Conservation (phyloP, 2,113 vertebrate species). For the Malaclemys terrapin region DNA sequence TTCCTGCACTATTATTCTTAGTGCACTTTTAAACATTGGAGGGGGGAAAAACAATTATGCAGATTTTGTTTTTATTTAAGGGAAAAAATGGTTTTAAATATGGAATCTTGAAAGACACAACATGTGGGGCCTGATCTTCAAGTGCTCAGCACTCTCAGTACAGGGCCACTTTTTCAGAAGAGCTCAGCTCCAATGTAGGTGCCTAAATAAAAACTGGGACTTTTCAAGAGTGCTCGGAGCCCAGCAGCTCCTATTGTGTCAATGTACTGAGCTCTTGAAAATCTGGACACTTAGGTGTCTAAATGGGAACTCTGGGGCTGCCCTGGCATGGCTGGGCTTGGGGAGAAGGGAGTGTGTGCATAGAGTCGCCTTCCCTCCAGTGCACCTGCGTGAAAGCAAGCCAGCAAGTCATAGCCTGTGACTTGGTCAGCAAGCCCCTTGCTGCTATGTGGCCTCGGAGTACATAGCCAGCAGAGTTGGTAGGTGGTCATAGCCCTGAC, state of each 20-base stretch:
- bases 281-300: background rate
- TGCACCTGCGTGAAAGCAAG: too few relatives aligned
- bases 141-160: background rate
- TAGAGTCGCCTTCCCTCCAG: too few relatives aligned
- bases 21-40: background rate
- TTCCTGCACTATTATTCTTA: background rate
- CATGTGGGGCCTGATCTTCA: too few relatives aligned
- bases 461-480: too few relatives aligned
- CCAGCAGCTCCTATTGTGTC: background rate
- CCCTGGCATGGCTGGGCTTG: too few relatives aligned
- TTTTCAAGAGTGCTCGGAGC: background rate
- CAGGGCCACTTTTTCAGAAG: background rate
- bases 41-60: background rate
- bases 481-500: background rate
- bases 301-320: background rate
- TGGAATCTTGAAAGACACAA: background rate
- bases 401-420: too few relatives aligned
- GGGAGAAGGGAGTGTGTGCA: too few relatives aligned
- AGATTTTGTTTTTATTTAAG: background rate
- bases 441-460: too few relatives aligned
- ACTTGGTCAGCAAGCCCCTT: too few relatives aligned
- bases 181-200: background rate
- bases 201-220: rapidly evolving
- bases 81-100: background rate
- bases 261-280: background rate